phyloP scores from a whole-genome alignment of 1,140 invertebrate species.

The Gonatopus flavifemur region DNA sequence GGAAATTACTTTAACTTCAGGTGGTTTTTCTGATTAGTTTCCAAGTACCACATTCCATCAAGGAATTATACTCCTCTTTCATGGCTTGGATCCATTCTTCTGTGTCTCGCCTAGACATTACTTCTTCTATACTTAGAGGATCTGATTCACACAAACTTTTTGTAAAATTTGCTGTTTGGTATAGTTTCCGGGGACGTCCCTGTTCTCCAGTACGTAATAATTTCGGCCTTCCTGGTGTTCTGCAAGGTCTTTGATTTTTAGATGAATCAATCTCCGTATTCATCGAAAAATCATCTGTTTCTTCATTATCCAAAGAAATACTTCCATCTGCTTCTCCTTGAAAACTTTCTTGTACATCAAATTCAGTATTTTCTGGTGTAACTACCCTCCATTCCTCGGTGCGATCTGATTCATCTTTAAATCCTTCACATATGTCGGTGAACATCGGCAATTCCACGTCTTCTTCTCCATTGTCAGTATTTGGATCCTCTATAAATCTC shows the following conservation, averaged over 20 bases:
- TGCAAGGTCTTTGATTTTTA: too few species aligned
- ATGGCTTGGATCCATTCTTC: conserved; percentile 25
- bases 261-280: too few species aligned
- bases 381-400: too few species aligned
- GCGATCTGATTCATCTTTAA: too few species aligned
- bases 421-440: background rate
- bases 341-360: background rate
- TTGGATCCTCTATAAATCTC: background rate
- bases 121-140: conserved; percentile 17
- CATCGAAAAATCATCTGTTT: too few species aligned
- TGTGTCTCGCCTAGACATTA: conserved; percentile 10
- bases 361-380: background rate
- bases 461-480: background rate
- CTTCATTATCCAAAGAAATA: background rate
- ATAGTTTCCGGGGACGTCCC: background rate
- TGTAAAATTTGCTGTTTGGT: too few species aligned
- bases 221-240: background rate
- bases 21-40: background rate
- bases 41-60: conserved; percentile 28
- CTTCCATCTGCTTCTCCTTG: too few species aligned
- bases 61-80: conserved; percentile 21
- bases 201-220: background rate
- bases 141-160: too few species aligned
- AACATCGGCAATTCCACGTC: background rate
- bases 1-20: conserved; percentile 29